Base-by-base conservation (phyloP, 2,888 invertebrate genomes). In the Nymphalis c-album region DNA sequence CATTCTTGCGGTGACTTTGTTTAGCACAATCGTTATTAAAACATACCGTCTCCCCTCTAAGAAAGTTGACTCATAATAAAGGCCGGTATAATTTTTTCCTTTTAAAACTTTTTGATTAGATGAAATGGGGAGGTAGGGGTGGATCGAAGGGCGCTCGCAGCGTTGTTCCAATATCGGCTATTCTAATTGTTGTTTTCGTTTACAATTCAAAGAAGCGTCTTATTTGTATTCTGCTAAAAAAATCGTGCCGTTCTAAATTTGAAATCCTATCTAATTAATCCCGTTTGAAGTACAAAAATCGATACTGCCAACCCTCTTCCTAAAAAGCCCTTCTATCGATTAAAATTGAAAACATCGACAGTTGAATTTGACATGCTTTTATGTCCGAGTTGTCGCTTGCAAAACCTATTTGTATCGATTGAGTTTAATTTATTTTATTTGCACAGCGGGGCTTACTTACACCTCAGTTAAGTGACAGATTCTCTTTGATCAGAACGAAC, bases 41-140 rank as follows among this genome's bases (percentile, higher is more conserved):
- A 91, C 90, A 90, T 88, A 91, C 88, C 89, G 80, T 83, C 82
- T 86, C 89, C 91, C 91, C 90, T 57, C 83, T 82, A 88, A 85
- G 88, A 91, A 91, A 92, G 88, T 91, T 91, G 91, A 90, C 90
- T 92, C 90, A 91, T 91, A 91, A 91, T 91, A 92, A 91, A 91
- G 91, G 91, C 88, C 85, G 85, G 92, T 84, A 92, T 92, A 92
- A 92, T 92, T 92, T 71, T 93, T 93, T 92, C 90, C 91, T 91
- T 92, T 92, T 92, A 92, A 92, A 93, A 93, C 91, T 92, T 93
- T 92, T 92, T 93, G 92, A 93, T 93, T 93, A 92, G 92, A 93
- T 93, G 91, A 92, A 92, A 92, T 89, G 88, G 92, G 91, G 92
- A 87, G 91, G 87, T 77, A 76, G 77, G 82, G 87, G 87, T 78